These are phyloP conservation scores for Brachystomella parvula DNA, from an alignment of 1,140 invertebrate species.

Conservation along the genomic window DNA sequence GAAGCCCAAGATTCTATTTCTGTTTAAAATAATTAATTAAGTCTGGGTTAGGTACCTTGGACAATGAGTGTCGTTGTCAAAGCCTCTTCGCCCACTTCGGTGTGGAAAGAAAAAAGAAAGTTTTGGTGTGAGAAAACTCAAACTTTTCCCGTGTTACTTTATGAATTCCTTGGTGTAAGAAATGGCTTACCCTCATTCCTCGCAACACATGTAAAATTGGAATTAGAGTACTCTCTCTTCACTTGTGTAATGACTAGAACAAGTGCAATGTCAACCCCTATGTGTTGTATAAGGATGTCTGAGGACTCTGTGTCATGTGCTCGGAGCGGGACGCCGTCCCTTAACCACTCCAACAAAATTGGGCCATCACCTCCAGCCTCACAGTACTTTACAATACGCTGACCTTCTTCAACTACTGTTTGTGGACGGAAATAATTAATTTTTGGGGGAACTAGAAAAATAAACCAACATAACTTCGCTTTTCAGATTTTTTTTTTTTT, in stretches of 20 bases:
- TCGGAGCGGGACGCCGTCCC: constrained; percentile 45
- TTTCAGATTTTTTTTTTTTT: no score
- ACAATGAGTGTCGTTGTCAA: neutral
- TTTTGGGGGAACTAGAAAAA: constrained; percentile 50
- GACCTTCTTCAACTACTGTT: constrained; percentile 49
- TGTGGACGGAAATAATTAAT: constrained; percentile 52
- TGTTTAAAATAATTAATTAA: no score
- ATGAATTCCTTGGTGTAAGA: neutral
- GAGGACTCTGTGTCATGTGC: constrained; percentile 1
- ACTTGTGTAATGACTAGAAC: constrained; percentile 29
- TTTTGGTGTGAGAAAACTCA: neutral
- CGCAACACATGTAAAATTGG: constrained; percentile 28
- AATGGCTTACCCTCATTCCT: constrained; percentile 13
- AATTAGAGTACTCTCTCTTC: neutral
- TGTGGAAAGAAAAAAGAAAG: neutral
- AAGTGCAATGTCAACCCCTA: constrained; percentile 28
- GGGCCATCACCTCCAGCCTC: constrained; percentile 61
- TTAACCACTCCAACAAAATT: constrained; percentile 57
- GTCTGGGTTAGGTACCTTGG: neutral
- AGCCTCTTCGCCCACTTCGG: neutral
- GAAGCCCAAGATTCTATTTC: no score
- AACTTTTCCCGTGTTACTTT: neutral
- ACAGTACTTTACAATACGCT: constrained; percentile 55
- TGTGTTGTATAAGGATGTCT: constrained; percentile 24
- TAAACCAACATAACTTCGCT: no score